Evolutionary conservation across 2,888 invertebrate species (phyloP), one percentile per base, ranked within the genome.

Genomic region (Nipponacmea schrenckii): DNA sequence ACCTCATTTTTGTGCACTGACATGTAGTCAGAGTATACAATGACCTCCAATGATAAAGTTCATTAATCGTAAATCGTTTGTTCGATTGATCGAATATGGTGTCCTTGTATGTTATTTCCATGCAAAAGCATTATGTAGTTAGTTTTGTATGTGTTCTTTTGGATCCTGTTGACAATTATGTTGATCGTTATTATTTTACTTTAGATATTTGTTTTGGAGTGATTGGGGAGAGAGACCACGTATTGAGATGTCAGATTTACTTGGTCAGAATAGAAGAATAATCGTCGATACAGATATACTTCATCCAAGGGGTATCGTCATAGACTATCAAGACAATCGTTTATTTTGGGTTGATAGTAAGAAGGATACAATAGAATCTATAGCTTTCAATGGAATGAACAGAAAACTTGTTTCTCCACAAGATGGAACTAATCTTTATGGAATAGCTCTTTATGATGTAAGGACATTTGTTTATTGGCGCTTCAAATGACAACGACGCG

Each of bases 301-400:
- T 20, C 74, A 80, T 62, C 84, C 85, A 46, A 72, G 80, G 15
- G 96, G 96, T 1, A 88, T 96, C 63, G 93, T 95, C 0, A 91
- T 96, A n/a, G 96, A 96, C 86, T 73, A 72, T 50, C 90, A 91
- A 0, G 91, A 92, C 48, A 92, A 92, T 69, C 92, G 93, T 68
- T 90, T 96, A 3, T 96, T 95, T 86, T 96, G 96, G 94, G 93
- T 94, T 0, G 96, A 96, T 86, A 94, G 94, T 17, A 94, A 93
- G 1, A 93, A 93, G 15, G 93, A 93, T 83, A 93, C 93, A 0
- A 93, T 96, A 73, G 95, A 96, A 86, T 93, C 92, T 83, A 93
- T 94, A 15, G 93, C 93, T 84, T 91, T 95, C 31, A 93, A 95
- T 89, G 95, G 96, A 56, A 91, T 92, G 20, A 92, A 91, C 20